A percentile compares a stretch with the other conserved stretches of the same genome.
These are phyloP conservation scores for Melipona quadrifasciata DNA, from an alignment of 1,140 invertebrate genomes.

Conservation along the genomic window DNA sequence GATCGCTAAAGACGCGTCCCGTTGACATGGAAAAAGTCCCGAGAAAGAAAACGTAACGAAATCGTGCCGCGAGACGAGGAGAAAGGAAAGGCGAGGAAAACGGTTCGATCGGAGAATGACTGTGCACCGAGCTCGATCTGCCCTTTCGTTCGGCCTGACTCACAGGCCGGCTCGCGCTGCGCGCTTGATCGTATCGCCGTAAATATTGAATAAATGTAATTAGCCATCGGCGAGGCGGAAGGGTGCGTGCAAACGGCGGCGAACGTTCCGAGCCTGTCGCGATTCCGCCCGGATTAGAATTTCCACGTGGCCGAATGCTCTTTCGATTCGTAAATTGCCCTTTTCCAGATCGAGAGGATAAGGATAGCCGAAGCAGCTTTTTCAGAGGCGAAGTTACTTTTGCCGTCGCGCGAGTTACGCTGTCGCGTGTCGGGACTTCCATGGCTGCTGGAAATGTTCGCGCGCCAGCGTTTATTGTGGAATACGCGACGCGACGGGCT, in stretches of 20 bases:
- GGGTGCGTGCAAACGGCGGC: conserved; percentile 39
- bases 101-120: conserved; percentile 65
- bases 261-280: conserved; percentile 17
- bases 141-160: conserved; percentile 68
- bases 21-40: not conserved
- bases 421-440: not conserved
- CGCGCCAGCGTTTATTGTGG: not conserved
- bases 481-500: too few relatives aligned
- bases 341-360: conserved; percentile 33
- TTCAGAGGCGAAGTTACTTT: not conserved
- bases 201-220: conserved; percentile 77
- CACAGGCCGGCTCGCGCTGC: conserved; percentile 61
- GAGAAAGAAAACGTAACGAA: not conserved
- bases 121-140: conserved; percentile 66
- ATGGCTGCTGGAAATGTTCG: too few relatives aligned
- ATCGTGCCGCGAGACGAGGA: conserved; percentile 4
- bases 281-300: conserved; percentile 34
- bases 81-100: conserved; percentile 35
- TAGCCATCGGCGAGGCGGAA: conserved; percentile 60
- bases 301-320: conserved; percentile 14
- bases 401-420: not conserved
- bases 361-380: not conserved
- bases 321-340: conserved; percentile 23
- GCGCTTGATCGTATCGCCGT: conserved; percentile 68
- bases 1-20: too few relatives aligned